phyloP scores from a whole-genome alignment of 2,888 invertebrate genomes.

The Drosophila eohydei region DNA sequence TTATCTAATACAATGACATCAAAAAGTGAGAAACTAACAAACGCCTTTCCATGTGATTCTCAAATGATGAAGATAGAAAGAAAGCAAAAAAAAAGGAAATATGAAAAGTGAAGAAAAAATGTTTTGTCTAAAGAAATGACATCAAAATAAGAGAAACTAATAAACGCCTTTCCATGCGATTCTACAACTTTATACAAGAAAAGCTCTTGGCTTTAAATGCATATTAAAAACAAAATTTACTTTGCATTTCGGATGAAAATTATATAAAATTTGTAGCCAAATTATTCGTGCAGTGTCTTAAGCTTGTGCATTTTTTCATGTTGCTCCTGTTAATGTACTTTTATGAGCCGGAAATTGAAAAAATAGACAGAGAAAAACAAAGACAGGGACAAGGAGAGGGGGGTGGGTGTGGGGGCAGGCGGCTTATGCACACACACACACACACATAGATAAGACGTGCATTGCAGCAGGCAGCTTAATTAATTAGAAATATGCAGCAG shows the following conservation, averaged over 20 bases:
- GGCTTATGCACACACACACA: neutral
- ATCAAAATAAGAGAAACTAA: too few species aligned
- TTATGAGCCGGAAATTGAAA: conserved; percentile 69
- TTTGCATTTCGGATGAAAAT: neutral
- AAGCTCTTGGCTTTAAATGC: neutral
- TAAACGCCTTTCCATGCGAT: too few species aligned
- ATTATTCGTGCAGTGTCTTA: conserved; percentile 10
- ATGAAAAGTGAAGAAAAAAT: too few species aligned
- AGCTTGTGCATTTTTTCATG: conserved; percentile 29
- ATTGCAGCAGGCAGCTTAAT: conserved; percentile 66
- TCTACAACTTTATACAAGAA: too few species aligned
- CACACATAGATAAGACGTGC: conserved; percentile 28
- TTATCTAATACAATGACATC: too few species aligned
- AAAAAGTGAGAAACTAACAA: too few species aligned
- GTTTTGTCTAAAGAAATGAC: too few species aligned
- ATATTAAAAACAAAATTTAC: neutral
- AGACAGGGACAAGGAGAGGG: neutral
- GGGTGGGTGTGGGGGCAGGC: neutral
- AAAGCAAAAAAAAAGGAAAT: too few species aligned
- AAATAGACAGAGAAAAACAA: conserved; percentile 25
- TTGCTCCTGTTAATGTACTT: conserved; percentile 29
- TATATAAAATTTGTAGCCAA: neutral
- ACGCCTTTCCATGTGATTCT: too few species aligned
- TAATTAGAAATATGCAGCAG: conserved; percentile 74
- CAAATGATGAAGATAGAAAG: neutral